Conservation (phyloP, 2,888 invertebrate genomes). For the Sarcophaga subvicina region DNA sequence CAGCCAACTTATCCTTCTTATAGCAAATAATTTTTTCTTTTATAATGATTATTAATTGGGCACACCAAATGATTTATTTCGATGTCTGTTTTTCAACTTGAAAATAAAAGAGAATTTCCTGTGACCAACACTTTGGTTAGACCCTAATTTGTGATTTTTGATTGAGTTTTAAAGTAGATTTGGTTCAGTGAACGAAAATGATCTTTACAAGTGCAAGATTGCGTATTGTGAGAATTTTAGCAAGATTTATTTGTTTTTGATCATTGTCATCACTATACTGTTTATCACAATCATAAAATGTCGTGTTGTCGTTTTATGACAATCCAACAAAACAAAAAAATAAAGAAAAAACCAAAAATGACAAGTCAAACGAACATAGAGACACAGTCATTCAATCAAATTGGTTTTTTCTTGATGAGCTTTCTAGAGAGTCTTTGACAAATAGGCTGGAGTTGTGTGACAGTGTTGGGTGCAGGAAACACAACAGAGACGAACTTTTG, state of each 20-base stretch:
- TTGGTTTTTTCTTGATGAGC: constrained; percentile 32
- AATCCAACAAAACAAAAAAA: constrained; percentile 22
- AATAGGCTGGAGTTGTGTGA: not conserved
- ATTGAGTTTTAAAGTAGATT: constrained; percentile 2
- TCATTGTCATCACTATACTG: constrained; percentile 55
- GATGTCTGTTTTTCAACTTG: constrained; percentile 11
- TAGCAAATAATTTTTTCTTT: too few species aligned
- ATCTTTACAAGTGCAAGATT: not conserved
- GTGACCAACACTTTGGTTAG: not conserved
- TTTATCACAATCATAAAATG: constrained; percentile 70
- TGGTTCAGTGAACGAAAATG: not conserved
- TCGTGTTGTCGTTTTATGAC: constrained; percentile 70
- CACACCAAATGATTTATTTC: constrained; percentile 1
- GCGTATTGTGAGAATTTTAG: constrained; percentile 14
- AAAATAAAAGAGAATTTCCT: constrained; percentile 6
- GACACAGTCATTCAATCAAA: constrained; percentile 5
- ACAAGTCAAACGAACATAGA: constrained; percentile 19
- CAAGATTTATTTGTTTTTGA: constrained; percentile 58
- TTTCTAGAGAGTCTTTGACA: constrained; percentile 30
- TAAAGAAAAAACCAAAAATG: constrained; percentile 41
- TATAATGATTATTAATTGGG: too few species aligned
- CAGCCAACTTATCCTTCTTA: too few species aligned
- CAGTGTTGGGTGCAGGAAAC: not conserved
- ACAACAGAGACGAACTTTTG: constrained; percentile 27
- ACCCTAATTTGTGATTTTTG: not conserved